Evolutionary conservation across 2,888 invertebrate species (phyloP), one percentile per base, ranked within the genome.

Genomic region (Eustalomyia histrio): DNA sequence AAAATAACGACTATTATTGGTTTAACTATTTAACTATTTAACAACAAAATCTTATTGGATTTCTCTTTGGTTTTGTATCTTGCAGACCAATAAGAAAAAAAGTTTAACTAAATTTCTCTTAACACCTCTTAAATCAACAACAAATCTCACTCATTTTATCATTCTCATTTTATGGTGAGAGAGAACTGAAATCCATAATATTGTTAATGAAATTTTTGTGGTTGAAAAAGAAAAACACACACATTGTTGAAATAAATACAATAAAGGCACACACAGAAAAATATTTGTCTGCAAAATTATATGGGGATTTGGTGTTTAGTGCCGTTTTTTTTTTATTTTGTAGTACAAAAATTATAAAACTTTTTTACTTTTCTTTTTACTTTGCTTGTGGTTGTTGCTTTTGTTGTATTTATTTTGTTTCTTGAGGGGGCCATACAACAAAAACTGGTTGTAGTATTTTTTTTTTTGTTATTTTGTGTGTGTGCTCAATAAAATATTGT

Each of bases 181-280:
- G 43, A 55, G 52, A 47, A 17, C n/a, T 18, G 18, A 29, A 57
- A 55, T 43, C 9, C 39, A 47, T 47, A n/a, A 47, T 55, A 55
- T 67, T 60, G 57, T 58, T 78, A 71, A 78, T 71, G 65, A 76
- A 80, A 81, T 81, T 52, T 24, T 81, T 80, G 76, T 71, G 73
- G 73, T 81, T 74, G 60, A 71, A 55, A 81, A 74, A 24, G 16
- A 12, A 47, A 57, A 61, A 39, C n/a, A 33, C 52, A 24, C 17
- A 52, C 39, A 65, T 47, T 61, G 60, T 67, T 65, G 58, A 71
- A 74, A 57, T 60, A 69, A 33, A 35, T 3, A 65, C 12, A 53
- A 52, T 8, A 64, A 47, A 64, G 29, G 16, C 17, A 5, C n/a
- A 21, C 24, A 64, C 14, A 14, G 33, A 43, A 64, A 58, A 6